phyloP scores from a whole-genome alignment of 2,113 vertebrate species.

The Loxodonta africana region DNA sequence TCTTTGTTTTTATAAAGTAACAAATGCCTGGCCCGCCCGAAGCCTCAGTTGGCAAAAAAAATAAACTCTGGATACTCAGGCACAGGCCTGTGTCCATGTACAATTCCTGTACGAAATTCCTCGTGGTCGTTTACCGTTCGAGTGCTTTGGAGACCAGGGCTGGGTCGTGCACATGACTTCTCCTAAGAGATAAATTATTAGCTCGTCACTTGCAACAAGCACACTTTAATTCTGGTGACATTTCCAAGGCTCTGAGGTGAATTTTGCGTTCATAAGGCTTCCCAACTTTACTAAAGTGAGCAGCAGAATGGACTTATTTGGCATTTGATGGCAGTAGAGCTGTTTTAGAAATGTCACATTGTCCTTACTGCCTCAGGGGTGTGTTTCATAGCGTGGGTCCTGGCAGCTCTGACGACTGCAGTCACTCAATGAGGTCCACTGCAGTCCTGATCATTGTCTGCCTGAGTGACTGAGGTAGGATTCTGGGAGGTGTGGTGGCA shows the following conservation, averaged over 20 bases:
- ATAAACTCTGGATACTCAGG: background rate
- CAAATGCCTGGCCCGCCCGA: background rate
- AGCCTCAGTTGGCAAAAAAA: background rate
- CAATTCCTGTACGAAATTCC: background rate
- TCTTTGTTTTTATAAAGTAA: background rate
- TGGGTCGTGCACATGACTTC: background rate
- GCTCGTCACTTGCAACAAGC: background rate
- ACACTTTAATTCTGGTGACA: slow-evolving; percentile 60
- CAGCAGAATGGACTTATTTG: slow-evolving; percentile 79
- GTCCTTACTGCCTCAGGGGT: slow-evolving; percentile 80
- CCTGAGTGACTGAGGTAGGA: background rate
- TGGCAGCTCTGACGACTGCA: slow-evolving; percentile 1
- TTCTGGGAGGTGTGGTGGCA: background rate
- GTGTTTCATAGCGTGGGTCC: slow-evolving; percentile 81
- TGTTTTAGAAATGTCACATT: slow-evolving; percentile 83
- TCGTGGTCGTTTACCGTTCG: fast-evolving
- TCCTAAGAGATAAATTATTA: slow-evolving; percentile 16
- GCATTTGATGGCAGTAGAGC: slow-evolving; percentile 74
- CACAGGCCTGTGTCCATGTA: background rate
- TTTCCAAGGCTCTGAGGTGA: slow-evolving; percentile 62
- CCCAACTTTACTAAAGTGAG: slow-evolving; percentile 69
- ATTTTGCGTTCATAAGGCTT: slow-evolving; percentile 58
- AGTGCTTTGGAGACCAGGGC: background rate
- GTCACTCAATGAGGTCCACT: slow-evolving; percentile 35
- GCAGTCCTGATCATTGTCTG: background rate